Percentiles rank a stretch among this genome's conserved stretches.
These are phyloP conservation scores for Troilus luridus DNA, from an alignment of 2,888 invertebrate genomes.

Conservation along the genomic window DNA sequence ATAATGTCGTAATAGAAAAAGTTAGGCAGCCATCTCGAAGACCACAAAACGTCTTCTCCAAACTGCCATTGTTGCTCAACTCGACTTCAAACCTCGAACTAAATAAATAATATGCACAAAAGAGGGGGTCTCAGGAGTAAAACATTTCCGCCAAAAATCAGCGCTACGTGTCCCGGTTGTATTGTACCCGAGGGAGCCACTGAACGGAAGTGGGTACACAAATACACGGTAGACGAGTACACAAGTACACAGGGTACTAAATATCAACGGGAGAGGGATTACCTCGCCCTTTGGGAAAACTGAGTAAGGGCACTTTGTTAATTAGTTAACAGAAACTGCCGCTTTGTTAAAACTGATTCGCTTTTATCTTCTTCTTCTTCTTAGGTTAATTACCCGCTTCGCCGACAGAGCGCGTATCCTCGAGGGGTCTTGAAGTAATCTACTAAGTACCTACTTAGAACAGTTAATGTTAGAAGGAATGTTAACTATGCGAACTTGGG, in stretches of 20 bases:
- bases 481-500: no score
- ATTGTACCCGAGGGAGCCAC: background rate
- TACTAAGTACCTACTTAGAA: background rate
- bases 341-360: background rate
- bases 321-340: conserved; percentile 1
- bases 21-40: background rate
- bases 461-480: no score
- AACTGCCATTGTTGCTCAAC: background rate
- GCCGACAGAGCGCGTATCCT: background rate
- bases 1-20: background rate
- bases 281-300: background rate
- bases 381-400: conserved; percentile 1
- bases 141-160: conserved; percentile 8
- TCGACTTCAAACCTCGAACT: background rate
- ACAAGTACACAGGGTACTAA: background rate
- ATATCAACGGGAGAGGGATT: conserved; percentile 8
- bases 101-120: conserved; percentile 13
- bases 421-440: background rate
- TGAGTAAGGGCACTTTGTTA: background rate
- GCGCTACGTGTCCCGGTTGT: background rate
- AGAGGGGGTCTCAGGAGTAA: background rate
- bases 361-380: conserved; percentile 26
- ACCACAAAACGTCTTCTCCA: background rate
- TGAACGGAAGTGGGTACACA: background rate
- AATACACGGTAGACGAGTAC: background rate